phyloP scores from a whole-genome alignment of 2,797 vertebrate genomes.

The Acrocephalus scirpaceus region DNA sequence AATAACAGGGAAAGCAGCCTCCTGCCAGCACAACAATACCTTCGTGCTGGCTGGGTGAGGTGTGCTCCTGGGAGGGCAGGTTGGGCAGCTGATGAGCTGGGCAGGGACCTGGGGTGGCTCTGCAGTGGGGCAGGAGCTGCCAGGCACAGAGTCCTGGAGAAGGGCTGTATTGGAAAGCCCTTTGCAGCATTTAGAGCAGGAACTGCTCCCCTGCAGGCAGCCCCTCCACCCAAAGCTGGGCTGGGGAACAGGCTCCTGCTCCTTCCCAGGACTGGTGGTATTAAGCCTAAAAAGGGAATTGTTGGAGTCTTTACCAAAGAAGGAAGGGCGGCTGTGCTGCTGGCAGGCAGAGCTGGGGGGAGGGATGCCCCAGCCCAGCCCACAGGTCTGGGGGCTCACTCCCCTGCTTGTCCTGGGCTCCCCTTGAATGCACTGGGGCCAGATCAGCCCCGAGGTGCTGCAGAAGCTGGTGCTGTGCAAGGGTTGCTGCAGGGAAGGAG shows the following conservation, averaged over 20 bases:
- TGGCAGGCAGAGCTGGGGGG: background rate
- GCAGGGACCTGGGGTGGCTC: background rate
- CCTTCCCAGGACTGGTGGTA: background rate
- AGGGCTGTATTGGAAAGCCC: background rate
- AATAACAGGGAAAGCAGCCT: constrained; percentile 1
- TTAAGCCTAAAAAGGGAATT: constrained; percentile 69
- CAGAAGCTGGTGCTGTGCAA: background rate
- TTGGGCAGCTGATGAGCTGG: background rate
- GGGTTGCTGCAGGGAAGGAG: background rate
- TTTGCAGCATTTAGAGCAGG: background rate
- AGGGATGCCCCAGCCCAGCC: background rate
- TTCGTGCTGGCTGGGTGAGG: background rate
- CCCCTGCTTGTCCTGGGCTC: background rate
- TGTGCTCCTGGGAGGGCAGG: background rate
- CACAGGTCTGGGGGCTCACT: background rate
- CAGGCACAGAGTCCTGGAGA: background rate
- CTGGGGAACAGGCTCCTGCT: background rate
- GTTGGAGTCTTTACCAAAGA: constrained; percentile 68
- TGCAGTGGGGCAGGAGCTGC: background rate
- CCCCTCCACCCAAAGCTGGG: background rate
- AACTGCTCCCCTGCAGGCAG: background rate
- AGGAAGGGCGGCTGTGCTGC: background rate
- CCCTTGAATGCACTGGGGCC: accelerated
- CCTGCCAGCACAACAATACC: background rate
- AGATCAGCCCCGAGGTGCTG: background rate